Percentiles rank a stretch among this genome's conserved stretches.
phyloP scores from a whole-genome alignment of 2,888 invertebrate species.

The Habroteleia sp. region DNA sequence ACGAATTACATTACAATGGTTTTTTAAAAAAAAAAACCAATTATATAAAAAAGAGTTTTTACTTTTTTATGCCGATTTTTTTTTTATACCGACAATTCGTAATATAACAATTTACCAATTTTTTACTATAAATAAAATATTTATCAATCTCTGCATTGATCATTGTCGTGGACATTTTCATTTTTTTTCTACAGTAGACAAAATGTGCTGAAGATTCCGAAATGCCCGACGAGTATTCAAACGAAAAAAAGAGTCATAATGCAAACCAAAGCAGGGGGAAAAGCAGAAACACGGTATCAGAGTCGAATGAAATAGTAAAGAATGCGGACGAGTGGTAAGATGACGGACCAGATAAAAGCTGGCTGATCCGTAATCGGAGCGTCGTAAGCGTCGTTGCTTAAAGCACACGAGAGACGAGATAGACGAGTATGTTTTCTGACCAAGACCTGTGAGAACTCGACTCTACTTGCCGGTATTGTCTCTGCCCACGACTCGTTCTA shows the following conservation, averaged over 20 bases:
- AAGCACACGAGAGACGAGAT: constrained; percentile 49
- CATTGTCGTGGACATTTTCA: no score
- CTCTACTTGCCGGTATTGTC: constrained; percentile 40
- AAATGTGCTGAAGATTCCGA: constrained; percentile 26
- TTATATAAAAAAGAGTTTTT: no score
- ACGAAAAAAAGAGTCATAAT: constrained; percentile 22
- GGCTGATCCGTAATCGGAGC: constrained; percentile 68
- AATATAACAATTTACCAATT: no score
- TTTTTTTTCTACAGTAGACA: no score
- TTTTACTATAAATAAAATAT: no score
- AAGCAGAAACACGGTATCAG: constrained; percentile 29
- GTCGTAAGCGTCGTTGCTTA: constrained; percentile 64
- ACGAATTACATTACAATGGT: no score
- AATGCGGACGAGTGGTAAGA: constrained; percentile 49
- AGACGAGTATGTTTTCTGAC: constrained; percentile 60
- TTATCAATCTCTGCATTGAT: no score
- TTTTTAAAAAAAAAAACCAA: no score
- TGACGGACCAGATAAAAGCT: constrained; percentile 63
- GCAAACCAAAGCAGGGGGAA: constrained; percentile 15
- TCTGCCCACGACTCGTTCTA: constrained; percentile 58
- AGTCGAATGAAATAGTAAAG: constrained; percentile 50
- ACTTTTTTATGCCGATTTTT: no score
- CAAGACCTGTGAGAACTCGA: constrained; percentile 50
- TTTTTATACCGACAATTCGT: no score
- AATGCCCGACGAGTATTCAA: neutral